Conservation (phyloP, 2,113 vertebrate genomes). For the Recurvirostra avosetta region DNA sequence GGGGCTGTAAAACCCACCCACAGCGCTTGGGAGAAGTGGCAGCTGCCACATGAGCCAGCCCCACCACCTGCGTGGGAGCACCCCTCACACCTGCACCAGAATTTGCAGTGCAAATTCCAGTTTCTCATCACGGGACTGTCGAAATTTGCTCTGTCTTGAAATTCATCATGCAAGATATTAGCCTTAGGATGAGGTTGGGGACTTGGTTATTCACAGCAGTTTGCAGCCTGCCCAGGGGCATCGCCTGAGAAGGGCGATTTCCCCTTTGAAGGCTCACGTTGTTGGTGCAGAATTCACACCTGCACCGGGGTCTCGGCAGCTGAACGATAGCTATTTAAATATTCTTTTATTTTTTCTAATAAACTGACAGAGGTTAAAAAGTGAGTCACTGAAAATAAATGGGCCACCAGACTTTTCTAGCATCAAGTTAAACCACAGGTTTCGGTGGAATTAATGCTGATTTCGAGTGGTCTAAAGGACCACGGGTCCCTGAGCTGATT, state of each 20-base stretch:
- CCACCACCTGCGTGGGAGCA: background rate
- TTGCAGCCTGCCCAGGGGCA: background rate
- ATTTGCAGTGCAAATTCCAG: background rate
- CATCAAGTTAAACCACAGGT: background rate
- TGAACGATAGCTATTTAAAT: background rate
- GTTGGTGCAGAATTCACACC: background rate
- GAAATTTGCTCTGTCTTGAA: background rate
- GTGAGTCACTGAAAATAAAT: background rate
- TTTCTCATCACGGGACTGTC: background rate
- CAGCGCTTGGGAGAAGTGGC: background rate
- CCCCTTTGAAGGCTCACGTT: background rate
- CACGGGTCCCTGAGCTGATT: background rate
- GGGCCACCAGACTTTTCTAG: background rate
- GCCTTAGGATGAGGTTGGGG: background rate
- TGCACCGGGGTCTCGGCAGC: background rate
- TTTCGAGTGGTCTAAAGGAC: background rate
- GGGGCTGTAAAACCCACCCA: background rate
- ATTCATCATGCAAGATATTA: background rate
- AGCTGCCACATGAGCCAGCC: background rate
- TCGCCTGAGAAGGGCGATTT: background rate
- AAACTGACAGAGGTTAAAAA: slow-evolving; percentile 14
- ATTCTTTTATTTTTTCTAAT: background rate
- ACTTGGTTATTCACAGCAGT: background rate
- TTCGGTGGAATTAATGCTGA: background rate
- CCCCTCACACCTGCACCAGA: background rate